Evolutionary conservation across 64 coral and sea anemone genomes (phyloP), one percentile per base, ranked within the genome.

Genomic region (Acropora tenuis): DNA sequence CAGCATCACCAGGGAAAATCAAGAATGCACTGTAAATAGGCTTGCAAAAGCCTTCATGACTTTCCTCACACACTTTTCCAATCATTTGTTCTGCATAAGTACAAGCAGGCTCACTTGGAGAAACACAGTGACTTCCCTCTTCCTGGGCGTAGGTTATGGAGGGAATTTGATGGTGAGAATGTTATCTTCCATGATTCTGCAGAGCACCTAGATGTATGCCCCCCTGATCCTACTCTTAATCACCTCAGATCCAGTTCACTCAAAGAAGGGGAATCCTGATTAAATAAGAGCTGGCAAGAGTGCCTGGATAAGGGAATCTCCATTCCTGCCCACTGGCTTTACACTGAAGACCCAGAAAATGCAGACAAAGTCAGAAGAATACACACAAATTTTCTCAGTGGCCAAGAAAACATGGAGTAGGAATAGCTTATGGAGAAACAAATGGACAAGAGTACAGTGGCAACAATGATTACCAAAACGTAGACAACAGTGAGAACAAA

Each of bases 171-270:
- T 30, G 30, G 79, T 91, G 89, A 80, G 42, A 6, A 59, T 59
- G 12, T 59, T 12, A 59, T 59, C 11, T 67, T 76, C 5, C 48
- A 91, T 84, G 78, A 48, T 9, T 72, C 47, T 0, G 48, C 16
- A 45, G 90, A 91, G 48, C 55, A 59, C 12, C 48, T 8, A 15
- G 48, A 67, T 47, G 13, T 63, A 15, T 53, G 67, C n/a, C 59
- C 59, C 3, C 52, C 67, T 17, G 90, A 74, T 15, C 90, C 90
- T 67, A 47, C 0, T 3, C 74, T 86, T 43, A 58, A 86, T 61
- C 90, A 92, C 45, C 86, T 92, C 75, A 73, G 47, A 1, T 92
- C 90, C 9, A 86, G 81, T 52, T 66, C 76, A 78, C 73, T 92
- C 6, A 63, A 50, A 50, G 45, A 10, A 41, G 90, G 86, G 19